Percentiles rank a stretch among this genome's conserved stretches.
These are phyloP conservation scores for Nanorana parkeri DNA, from an alignment of 2,113 vertebrate genomes.

Conservation along the genomic window DNA sequence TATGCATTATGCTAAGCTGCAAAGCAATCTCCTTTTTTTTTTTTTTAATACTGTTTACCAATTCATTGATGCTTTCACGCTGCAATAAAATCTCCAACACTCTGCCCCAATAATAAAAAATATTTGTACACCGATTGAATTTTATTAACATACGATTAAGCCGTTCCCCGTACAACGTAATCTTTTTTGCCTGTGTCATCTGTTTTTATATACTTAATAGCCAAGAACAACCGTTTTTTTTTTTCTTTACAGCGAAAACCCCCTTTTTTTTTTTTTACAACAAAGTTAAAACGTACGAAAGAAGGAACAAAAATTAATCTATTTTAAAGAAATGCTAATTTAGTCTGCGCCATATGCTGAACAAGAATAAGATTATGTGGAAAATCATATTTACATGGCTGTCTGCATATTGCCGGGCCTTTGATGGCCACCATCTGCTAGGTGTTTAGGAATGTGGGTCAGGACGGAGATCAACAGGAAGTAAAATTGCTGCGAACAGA, in stretches of 20 bases:
- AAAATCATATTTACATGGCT: constrained; percentile 31
- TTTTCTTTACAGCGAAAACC: too few species aligned
- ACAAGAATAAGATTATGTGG: constrained; percentile 22
- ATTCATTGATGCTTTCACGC: too few species aligned
- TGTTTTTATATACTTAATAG: constrained; percentile 8
- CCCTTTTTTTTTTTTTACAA: too few species aligned
- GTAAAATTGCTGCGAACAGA: constrained; percentile 59
- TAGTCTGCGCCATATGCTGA: constrained; percentile 33
- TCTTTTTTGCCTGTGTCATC: neutral
- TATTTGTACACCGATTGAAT: neutral
- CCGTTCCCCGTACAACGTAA: neutral
- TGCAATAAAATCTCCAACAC: too few species aligned
- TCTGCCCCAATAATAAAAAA: constrained; percentile 1
- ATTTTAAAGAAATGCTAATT: constrained; percentile 18
- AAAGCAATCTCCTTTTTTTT: too few species aligned
- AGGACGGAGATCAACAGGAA: constrained; percentile 50
- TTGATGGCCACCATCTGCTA: constrained; percentile 63
- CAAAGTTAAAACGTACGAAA: neutral
- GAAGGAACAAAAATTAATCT: neutral
- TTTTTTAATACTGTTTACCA: too few species aligned
- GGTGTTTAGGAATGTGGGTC: constrained; percentile 51
- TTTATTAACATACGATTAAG: constrained; percentile 1
- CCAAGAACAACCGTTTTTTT: neutral
- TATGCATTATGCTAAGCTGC: too few species aligned
- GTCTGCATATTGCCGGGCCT: constrained; percentile 38